These are phyloP conservation scores for Gonatopus flavifemur DNA, from an alignment of 1,140 invertebrate species.

Conservation along the genomic window DNA sequence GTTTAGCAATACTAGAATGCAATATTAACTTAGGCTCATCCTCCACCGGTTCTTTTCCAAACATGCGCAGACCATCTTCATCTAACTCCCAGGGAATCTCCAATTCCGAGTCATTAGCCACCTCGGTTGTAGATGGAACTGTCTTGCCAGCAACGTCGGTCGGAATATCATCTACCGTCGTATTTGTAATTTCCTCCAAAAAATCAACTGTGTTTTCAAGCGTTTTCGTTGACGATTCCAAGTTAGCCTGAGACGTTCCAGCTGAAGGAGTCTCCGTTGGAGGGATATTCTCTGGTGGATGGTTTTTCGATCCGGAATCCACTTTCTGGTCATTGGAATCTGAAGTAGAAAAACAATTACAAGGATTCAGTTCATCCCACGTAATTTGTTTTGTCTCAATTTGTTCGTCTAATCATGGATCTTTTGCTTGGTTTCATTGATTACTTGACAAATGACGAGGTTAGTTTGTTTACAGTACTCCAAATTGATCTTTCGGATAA, in stretches of 20 bases:
- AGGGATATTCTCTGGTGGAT: background rate
- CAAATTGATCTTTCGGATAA: too few species aligned
- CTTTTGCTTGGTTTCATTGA: too few species aligned
- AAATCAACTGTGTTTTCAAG: too few species aligned
- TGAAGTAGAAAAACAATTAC: too few species aligned
- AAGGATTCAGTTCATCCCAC: too few species aligned
- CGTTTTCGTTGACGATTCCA: background rate
- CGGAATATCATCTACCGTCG: background rate
- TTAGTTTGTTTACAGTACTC: too few species aligned
- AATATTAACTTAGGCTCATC: background rate
- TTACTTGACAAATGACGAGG: too few species aligned
- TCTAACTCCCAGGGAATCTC: background rate
- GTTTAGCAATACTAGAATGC: background rate
- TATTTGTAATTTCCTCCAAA: too few species aligned
- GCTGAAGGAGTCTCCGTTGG: background rate
- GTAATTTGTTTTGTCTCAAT: too few species aligned
- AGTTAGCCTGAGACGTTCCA: background rate
- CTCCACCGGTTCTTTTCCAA: background rate
- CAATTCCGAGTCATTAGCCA: background rate
- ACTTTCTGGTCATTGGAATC: too few species aligned
- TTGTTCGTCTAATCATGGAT: too few species aligned
- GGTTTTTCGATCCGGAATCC: background rate
- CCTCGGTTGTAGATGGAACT: background rate
- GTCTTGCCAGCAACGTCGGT: background rate
- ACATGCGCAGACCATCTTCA: background rate